A percentile compares a stretch with the other conserved stretches of the same genome.
Evolutionary conservation across 2,797 vertebrate genomes (phyloP).

Genomic region (Amniataba percoides): DNA sequence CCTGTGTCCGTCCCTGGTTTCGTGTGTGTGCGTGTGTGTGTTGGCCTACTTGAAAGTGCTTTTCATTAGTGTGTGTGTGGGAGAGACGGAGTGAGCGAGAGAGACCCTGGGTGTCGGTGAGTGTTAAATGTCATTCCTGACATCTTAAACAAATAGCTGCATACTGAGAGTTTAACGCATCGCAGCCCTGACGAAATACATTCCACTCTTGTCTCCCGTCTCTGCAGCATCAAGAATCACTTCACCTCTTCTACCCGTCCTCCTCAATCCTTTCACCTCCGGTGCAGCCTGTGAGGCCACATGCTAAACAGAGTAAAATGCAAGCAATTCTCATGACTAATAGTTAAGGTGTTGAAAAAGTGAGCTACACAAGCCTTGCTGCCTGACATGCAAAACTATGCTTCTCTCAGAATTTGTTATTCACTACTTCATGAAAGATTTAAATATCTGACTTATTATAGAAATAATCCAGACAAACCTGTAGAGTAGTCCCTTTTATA

Average conservation of each 20-base stretch:
- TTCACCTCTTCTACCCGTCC: neutral
- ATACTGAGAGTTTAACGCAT: constrained; percentile 61
- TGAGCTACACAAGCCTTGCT: neutral
- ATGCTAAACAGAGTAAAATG: constrained; percentile 5
- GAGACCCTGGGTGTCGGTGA: constrained; percentile 37
- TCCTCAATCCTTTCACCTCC: neutral
- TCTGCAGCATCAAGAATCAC: constrained; percentile 15
- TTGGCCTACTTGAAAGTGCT: constrained; percentile 21
- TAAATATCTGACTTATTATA: neutral
- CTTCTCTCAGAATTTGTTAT: neutral
- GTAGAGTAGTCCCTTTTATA: too few relatives aligned
- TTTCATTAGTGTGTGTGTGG: constrained; percentile 33
- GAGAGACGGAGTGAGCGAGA: constrained; percentile 30
- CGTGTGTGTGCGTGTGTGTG: constrained; percentile 20
- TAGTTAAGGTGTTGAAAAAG: constrained; percentile 2
- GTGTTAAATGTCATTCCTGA: constrained; percentile 75
- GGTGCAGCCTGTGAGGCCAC: neutral
- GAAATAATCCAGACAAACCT: too few relatives aligned
- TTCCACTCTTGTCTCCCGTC: constrained; percentile 20
- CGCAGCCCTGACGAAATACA: constrained; percentile 48
- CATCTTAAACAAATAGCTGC: constrained; percentile 73
- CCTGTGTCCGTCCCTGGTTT: constrained; percentile 24
- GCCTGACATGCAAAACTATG: neutral
- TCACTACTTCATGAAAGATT: constrained; percentile 2
- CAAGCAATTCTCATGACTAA: neutral